These are phyloP conservation scores for Lamprotornis superbus DNA, from an alignment of 2,113 vertebrate genomes.

Conservation along the genomic window DNA sequence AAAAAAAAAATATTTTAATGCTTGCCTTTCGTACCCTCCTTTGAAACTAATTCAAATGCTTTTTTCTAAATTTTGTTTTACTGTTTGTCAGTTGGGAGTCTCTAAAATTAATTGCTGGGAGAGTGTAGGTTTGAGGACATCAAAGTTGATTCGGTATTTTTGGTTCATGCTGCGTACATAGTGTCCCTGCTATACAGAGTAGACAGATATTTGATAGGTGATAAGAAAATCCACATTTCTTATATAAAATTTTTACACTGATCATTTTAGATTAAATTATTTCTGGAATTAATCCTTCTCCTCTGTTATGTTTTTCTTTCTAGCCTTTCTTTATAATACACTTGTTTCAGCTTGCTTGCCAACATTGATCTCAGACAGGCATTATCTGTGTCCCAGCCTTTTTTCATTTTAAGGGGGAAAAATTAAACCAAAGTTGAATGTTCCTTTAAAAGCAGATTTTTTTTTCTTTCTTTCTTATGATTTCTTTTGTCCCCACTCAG, in stretches of 20 bases:
- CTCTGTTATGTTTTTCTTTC: neutral
- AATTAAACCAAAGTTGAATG: neutral
- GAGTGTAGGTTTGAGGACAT: neutral
- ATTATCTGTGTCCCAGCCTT: neutral
- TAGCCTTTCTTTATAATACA: neutral
- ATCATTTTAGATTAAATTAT: neutral
- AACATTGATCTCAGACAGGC: neutral
- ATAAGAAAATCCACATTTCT: neutral
- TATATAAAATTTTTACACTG: neutral
- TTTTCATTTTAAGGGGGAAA: neutral
- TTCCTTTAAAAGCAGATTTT: neutral
- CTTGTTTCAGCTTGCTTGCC: neutral
- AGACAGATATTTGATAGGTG: neutral
- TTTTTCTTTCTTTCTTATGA: neutral
- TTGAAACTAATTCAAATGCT: conserved; percentile 23
- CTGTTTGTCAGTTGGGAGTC: neutral
- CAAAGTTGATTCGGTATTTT: neutral
- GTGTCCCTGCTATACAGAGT: neutral
- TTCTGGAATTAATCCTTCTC: neutral
- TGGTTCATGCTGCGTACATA: neutral
- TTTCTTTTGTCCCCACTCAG: neutral
- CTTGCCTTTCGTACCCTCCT: conserved; percentile 31
- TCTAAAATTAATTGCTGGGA: neutral
- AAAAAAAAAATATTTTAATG: conserved; percentile 37
- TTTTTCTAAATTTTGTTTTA: neutral